A percentile compares a stretch with the other conserved stretches of the same genome.
Evolutionary conservation across 2,113 vertebrate genomes (phyloP).

Genomic region (Eidolon helvum): DNA sequence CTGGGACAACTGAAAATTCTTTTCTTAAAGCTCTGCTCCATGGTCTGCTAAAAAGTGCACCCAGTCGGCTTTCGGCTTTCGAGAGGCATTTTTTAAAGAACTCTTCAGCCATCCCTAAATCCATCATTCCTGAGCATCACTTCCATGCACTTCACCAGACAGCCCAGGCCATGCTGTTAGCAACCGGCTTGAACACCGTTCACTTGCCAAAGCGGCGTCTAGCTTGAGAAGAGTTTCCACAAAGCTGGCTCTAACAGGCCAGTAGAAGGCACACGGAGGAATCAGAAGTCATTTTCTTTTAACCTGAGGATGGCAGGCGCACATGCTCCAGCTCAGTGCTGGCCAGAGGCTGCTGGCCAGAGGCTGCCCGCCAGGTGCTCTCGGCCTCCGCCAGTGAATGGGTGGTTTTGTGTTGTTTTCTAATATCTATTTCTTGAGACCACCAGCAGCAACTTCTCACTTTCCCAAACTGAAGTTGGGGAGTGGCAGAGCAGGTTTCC

Average conservation of each 20-base stretch:
- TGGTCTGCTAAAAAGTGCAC: neutral
- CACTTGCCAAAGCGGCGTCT: conserved; percentile 44
- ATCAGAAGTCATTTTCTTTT: conserved; percentile 42
- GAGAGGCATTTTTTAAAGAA: neutral
- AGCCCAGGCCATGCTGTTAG: conserved; percentile 32
- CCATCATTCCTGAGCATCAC: conserved; percentile 35
- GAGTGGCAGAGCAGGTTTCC: neutral
- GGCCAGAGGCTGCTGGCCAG: neutral
- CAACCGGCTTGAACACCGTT: neutral
- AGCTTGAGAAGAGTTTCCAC: conserved; percentile 45
- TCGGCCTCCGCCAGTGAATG: neutral
- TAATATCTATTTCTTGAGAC: conserved; percentile 49
- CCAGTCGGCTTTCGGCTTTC: neutral
- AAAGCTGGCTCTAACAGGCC: conserved; percentile 28
- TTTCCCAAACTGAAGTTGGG: conserved; percentile 44
- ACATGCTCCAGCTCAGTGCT: conserved; percentile 34
- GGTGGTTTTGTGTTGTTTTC: conserved; percentile 44
- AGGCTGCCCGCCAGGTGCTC: conserved; percentile 45
- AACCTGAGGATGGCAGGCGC: conserved; percentile 5
- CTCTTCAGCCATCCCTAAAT: neutral
- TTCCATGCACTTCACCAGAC: conserved; percentile 17
- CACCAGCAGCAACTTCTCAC: conserved; percentile 56
- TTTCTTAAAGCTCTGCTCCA: neutral
- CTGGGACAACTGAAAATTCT: conserved; percentile 37
- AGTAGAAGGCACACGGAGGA: neutral